Conservation (phyloP, 2,888 invertebrate genomes). For the Amaurobius ferox region DNA sequence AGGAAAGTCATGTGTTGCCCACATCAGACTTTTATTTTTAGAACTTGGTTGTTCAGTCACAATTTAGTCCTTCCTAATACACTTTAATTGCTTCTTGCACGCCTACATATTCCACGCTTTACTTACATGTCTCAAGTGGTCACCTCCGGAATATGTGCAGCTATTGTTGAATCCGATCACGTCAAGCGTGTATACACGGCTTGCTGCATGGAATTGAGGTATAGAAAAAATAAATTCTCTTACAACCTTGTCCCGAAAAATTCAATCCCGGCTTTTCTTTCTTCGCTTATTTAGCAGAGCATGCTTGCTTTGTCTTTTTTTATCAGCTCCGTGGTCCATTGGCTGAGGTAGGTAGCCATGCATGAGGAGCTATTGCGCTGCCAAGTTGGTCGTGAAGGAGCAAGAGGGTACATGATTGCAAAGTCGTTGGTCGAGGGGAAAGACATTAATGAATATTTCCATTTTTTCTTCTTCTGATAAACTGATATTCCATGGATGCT, state of each 20-base stretch:
- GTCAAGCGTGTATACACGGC: background rate
- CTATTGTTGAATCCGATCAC: background rate
- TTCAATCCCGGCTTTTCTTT: background rate
- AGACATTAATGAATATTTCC: no score
- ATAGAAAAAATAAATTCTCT: background rate
- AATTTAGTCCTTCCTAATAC: no score
- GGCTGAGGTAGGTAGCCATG: background rate
- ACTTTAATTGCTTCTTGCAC: no score
- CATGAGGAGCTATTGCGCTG: background rate
- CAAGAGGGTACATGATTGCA: background rate
- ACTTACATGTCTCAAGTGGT: background rate
- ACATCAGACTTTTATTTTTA: no score
- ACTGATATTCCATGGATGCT: no score
- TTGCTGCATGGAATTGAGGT: background rate
- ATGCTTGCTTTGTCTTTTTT: background rate
- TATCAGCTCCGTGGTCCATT: background rate
- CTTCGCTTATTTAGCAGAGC: constrained; percentile 7
- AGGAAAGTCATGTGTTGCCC: no score
- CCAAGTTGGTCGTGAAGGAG: background rate
- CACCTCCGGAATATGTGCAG: background rate
- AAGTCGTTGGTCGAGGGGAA: background rate
- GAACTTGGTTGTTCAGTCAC: no score
- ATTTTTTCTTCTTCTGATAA: no score
- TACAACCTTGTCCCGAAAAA: constrained; percentile 10
- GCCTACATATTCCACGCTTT: no score